phyloP scores from a whole-genome alignment of 2,113 vertebrate genomes.

The Lycocorax pyrrhopterus region DNA sequence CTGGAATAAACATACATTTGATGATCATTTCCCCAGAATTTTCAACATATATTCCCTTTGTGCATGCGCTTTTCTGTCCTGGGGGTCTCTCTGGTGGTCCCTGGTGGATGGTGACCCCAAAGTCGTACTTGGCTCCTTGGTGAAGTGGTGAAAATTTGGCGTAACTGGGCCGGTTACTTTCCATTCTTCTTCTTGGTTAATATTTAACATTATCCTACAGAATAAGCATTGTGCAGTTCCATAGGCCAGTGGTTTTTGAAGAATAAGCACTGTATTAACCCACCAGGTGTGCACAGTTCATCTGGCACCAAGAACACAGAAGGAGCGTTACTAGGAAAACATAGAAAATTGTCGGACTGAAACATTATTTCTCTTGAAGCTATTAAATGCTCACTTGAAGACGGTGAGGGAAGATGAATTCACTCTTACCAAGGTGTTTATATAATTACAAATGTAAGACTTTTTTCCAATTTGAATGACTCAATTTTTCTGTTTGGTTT shows the following conservation, averaged over 20 bases:
- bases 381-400: background rate
- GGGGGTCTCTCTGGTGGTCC: background rate
- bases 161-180: background rate
- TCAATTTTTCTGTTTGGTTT: background rate
- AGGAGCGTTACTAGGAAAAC: background rate
- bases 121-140: background rate
- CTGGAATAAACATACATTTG: background rate
- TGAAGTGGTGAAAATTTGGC: background rate
- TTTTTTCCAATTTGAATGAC: background rate
- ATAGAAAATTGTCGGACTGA: background rate
- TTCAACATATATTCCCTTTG: background rate
- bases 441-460: background rate
- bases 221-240: background rate
- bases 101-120: fast-evolving
- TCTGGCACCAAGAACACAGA: background rate
- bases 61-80: fast-evolving
- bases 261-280: background rate
- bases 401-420: background rate
- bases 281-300: background rate
- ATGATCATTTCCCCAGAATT: background rate
- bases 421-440: background rate
- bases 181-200: background rate
- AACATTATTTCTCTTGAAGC: background rate
- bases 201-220: background rate
- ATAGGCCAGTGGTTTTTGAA: background rate